Evolutionary conservation across 2,888 invertebrate species (phyloP), one percentile per base, ranked within the genome.

Genomic region (Palloptera scutellata): DNA sequence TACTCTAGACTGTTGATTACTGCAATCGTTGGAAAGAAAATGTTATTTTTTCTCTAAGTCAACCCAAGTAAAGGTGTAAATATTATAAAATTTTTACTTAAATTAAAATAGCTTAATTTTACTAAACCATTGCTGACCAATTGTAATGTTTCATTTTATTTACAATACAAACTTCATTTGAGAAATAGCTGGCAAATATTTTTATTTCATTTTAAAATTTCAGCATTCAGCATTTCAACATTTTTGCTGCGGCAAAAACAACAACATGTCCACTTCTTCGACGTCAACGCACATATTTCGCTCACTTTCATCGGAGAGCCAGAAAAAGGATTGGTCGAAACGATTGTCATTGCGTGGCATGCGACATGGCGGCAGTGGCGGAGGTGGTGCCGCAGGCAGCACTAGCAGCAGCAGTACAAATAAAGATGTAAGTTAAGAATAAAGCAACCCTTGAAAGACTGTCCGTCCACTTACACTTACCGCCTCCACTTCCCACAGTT

Each of bases 311-410:
- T 89, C 89, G 68, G 92, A 92, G 77, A 87, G 88, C 68, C 86
- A 89, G 74, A 87, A 89, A 75, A 87, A 90, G 67, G 91, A 92
- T 77, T 92, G 92, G 92, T 91, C 90, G 83, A 89, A 90, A 85
- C 86, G 92, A 72, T 87, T 92, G 73, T 92, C 92, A 73, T 86
- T 92, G 61, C 88, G 92, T 71, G 91, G 91, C 76, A 89, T 91
- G 78, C 88, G 90, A 68, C 88, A 91, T 55, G 81, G 79, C 40
- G 88, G 87, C 41, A 70, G 70, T 1, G 72, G 66, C 4, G 59
- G 69, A 67, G 87, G 88, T 74, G 67, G 57, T 1, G 52, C 64
- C 10, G 43, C 63, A 40, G 60, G 66, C 68, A 67, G 55, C 0
- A 4, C 30, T 4, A 30, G 30, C 6, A 71, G 88, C 87, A 82